These are phyloP conservation scores for Spodoptera frugiperda DNA, from an alignment of 1,140 invertebrate species.

Conservation along the genomic window DNA sequence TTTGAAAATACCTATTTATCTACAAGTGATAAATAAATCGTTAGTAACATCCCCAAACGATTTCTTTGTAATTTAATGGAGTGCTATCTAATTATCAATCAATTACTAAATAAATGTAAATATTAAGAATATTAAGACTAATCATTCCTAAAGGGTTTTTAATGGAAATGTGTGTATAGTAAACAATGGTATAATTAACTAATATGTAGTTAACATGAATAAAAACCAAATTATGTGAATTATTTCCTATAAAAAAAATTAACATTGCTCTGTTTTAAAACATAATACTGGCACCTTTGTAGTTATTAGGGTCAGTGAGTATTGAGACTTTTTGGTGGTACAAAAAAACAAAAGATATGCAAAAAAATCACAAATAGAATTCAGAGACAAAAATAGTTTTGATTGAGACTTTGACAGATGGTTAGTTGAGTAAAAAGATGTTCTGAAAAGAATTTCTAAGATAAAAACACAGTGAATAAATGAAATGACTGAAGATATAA, in stretches of 20 bases:
- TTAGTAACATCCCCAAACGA: too few relatives aligned
- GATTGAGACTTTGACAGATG: constrained; percentile 9
- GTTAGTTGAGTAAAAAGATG: not conserved
- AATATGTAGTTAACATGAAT: not conserved
- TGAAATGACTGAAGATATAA: not conserved
- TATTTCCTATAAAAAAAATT: not conserved
- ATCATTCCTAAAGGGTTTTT: not conserved
- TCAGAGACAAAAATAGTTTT: constrained; percentile 4
- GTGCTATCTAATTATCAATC: not conserved
- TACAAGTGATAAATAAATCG: too few relatives aligned
- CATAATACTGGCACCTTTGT: not conserved
- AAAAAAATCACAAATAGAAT: not conserved
- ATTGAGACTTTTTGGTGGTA: not conserved
- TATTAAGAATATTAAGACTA: not conserved
- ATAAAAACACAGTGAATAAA: not conserved
- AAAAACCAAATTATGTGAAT: not conserved
- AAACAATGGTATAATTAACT: not conserved
- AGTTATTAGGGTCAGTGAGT: too few relatives aligned
- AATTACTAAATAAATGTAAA: constrained; percentile 2
- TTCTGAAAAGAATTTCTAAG: not conserved
- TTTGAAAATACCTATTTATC: too few relatives aligned
- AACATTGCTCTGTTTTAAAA: not conserved
- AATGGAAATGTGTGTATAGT: constrained; percentile 12
- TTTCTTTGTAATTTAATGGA: too few relatives aligned
- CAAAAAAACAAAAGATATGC: not conserved